Base-by-base conservation (phyloP, 2,113 vertebrate species). In the Pygoscelis adeliae region DNA sequence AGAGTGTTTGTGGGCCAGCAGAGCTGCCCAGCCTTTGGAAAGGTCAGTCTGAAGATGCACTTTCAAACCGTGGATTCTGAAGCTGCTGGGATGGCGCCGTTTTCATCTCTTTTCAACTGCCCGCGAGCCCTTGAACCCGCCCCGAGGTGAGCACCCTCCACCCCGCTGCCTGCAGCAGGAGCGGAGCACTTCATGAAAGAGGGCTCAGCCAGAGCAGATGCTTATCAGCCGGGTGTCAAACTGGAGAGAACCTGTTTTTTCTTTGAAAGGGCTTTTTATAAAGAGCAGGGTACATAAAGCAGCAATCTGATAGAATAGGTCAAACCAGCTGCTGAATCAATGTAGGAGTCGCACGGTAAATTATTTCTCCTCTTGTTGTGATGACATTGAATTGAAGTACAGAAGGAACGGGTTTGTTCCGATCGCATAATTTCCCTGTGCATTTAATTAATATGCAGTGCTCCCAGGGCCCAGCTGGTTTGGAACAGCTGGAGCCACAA, bases 11-110 rank as follows among this genome's bases (percentile, higher is more conserved):
- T 70, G 88, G 94, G 71, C 49, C 59, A 77, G 70, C 87, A 55
- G 79, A 59, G 76, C 92, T 86, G 88, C 69, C 77, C 49, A 9
- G 56, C 66, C 81, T 83, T 87, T 29, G 34, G 76, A 77, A 90
- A 67, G 74, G 62, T 90, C 90, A 55, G 76, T 80, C 92, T 77
- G 66, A 94, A 83, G 77, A 81, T 93, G 73, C 88, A 89, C 73
- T 93, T 95, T 87, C 26, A 63, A 90, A 63, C 30, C 10, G 7
- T 30, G 78, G 47, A 52, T 86, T 65, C 59, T 65, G 65, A 87
- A 73, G 58, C 38, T 76, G 3, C 49, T 53, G 89, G 42, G 40
- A 29, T 67, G 71, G 42, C 78, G 89, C 53, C 3, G 17, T 70
- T 70, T 81, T 83, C 59, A 36, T 55, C 78, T 47, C 15, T 36